Percentiles rank a stretch among this genome's conserved stretches.
These are phyloP conservation scores for Ptychochromis oligacanthus DNA, from an alignment of 2,113 vertebrate species.

Conservation along the genomic window DNA sequence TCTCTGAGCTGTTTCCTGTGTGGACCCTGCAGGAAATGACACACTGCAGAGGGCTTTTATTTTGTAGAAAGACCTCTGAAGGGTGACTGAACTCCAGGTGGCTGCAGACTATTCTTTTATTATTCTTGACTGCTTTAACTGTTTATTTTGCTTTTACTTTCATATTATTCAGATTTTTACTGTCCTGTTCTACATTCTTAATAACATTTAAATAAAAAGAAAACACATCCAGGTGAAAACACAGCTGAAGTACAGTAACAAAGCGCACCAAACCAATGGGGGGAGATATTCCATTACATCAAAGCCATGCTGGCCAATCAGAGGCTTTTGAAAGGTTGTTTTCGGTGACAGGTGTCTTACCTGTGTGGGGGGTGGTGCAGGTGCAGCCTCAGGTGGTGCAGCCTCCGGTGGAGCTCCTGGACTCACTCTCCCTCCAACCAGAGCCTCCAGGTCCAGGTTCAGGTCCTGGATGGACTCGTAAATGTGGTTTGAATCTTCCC, in stretches of 20 bases:
- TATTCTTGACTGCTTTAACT: neutral
- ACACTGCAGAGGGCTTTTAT: conserved; percentile 16
- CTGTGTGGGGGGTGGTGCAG: conserved; percentile 17
- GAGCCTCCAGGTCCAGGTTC: conserved; percentile 60
- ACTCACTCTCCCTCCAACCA: conserved; percentile 26
- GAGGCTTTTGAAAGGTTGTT: neutral
- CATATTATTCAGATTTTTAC: no score
- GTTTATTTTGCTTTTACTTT: no score
- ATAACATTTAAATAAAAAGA: neutral
- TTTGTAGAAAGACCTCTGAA: conserved; percentile 10
- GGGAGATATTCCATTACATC: neutral
- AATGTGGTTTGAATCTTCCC: conserved; percentile 78
- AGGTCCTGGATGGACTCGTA: conserved; percentile 81
- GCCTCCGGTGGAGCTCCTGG: neutral
- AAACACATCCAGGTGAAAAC: neutral
- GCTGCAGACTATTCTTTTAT: no score
- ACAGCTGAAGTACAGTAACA: no score
- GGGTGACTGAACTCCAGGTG: neutral
- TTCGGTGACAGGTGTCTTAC: conserved; percentile 21
- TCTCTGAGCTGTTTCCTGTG: conserved; percentile 23
- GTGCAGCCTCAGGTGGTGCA: neutral
- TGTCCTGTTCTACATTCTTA: neutral
- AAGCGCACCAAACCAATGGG: no score
- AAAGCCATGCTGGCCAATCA: neutral
- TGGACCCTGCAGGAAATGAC: conserved; percentile 28